Evolutionary conservation across 2,113 vertebrate species (phyloP).

Genomic region (Tonatia bakeri): DNA sequence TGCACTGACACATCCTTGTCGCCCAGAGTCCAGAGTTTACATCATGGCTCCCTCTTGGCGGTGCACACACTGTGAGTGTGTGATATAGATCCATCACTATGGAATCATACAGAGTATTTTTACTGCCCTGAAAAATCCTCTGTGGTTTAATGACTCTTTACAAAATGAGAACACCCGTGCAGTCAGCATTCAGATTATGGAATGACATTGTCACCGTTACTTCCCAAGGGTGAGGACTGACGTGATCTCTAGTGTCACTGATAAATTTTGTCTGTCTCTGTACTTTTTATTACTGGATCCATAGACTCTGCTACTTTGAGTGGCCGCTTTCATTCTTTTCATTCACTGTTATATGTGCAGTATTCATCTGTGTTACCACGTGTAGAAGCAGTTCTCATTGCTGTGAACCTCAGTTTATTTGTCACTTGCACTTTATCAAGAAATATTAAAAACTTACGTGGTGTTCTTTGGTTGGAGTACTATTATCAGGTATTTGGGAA

Average conservation of each 20-base stretch:
- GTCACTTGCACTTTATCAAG: neutral
- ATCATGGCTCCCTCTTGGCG: neutral
- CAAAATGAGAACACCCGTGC: neutral
- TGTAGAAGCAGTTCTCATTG: neutral
- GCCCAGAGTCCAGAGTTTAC: neutral
- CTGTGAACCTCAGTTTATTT: neutral
- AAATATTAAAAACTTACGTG: neutral
- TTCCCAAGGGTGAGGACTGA: neutral
- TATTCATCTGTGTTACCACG: neutral
- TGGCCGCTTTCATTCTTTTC: neutral
- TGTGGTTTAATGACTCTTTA: neutral
- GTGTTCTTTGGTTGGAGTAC: neutral
- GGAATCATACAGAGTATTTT: neutral
- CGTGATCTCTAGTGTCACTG: neutral
- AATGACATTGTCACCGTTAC: neutral
- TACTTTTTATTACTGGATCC: neutral
- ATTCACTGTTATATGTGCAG: neutral
- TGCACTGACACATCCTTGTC: neutral
- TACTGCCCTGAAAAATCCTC: neutral
- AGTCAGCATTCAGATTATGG: neutral
- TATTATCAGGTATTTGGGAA: neutral
- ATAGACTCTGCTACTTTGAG: neutral
- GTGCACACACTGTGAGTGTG: neutral
- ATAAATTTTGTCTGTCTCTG: neutral
- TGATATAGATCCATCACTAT: neutral